Evolutionary conservation across 92 coral and sea anemone species (phyloP).

Genomic region (Zoanthus gigantus): DNA sequence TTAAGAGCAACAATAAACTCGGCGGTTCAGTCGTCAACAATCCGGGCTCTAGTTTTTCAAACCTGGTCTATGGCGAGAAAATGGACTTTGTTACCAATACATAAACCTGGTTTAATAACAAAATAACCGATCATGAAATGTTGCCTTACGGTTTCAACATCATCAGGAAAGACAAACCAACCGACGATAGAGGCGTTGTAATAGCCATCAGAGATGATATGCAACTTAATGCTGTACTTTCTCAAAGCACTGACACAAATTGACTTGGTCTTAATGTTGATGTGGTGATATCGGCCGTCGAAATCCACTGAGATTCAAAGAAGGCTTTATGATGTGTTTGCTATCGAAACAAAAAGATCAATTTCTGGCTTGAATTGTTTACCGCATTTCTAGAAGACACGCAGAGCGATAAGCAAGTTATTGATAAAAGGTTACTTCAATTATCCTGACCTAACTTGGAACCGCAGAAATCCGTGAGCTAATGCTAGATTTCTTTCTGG

Average conservation of each 20-base stretch:
- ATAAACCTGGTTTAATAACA: background rate
- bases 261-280: slow-evolving; percentile 8
- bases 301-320: slow-evolving; percentile 35
- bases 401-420: slow-evolving; percentile 24
- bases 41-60: slow-evolving; percentile 26
- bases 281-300: slow-evolving; percentile 35
- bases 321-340: slow-evolving; percentile 38
- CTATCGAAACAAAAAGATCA: slow-evolving; percentile 41
- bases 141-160: slow-evolving; percentile 34
- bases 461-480: background rate
- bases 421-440: slow-evolving; percentile 54
- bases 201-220: slow-evolving; percentile 32
- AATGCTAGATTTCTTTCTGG: no score
- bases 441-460: background rate
- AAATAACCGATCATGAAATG: slow-evolving; percentile 31
- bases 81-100: slow-evolving; percentile 31
- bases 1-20: slow-evolving; percentile 44
- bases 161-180: slow-evolving; percentile 15
- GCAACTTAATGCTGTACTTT: background rate
- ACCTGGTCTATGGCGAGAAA: slow-evolving; percentile 39
- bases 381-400: slow-evolving; percentile 47
- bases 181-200: slow-evolving; percentile 31
- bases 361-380: slow-evolving; percentile 38
- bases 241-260: background rate
- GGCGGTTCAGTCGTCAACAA: slow-evolving; percentile 22